Evolutionary conservation across 2,888 invertebrate genomes (phyloP), one percentile per base, ranked within the genome.

Genomic region (Penaeus monodon): DNA sequence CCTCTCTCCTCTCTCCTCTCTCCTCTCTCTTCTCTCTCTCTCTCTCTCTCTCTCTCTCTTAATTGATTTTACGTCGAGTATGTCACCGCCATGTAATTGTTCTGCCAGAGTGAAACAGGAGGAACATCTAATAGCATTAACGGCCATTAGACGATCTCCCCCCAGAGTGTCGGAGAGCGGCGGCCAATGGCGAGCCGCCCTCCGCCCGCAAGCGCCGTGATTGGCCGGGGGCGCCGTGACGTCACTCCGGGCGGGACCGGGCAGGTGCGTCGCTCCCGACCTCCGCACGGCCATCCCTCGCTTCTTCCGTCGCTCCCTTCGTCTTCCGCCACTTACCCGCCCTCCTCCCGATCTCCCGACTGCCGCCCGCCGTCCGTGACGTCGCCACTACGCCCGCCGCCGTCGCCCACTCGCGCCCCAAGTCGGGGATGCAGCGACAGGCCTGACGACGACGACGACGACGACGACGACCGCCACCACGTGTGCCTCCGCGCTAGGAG

Each of bases 381-480:
- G 63, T 27, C 78, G 44, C 63, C 64, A 63, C 29, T 33, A 27
- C n/a, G 63, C 29, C 78, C 27, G 63, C 78, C 78, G 63, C 78
- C 78, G 63, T 27, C 63, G 27, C 57, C 49, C 49, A 57, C 49
- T 57, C 49, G 49, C 12, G 17, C 49, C 49, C 14, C 12, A 57
- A 57, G 49, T 17, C 49, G 44, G 80, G 85, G 85, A 85, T 85
- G 85, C 57, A 64, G 63, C 27, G 57, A 74, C 44, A 33, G 70
- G 84, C n/a, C 81, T 85, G 85, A 85, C 85, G 66, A 63, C 73
- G 85, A 63, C 17, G 76, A 33, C 27, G 70, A 44, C 49, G 49
- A 63, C 17, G 76, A 33, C 27, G 70, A 44, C 49, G 49, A 57
- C 49, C 8, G 49, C 49, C 49, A 3, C 81, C 38, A 17, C 65